Conservation (phyloP, 2,888 invertebrate species). For the Ectemnius lituratus region DNA sequence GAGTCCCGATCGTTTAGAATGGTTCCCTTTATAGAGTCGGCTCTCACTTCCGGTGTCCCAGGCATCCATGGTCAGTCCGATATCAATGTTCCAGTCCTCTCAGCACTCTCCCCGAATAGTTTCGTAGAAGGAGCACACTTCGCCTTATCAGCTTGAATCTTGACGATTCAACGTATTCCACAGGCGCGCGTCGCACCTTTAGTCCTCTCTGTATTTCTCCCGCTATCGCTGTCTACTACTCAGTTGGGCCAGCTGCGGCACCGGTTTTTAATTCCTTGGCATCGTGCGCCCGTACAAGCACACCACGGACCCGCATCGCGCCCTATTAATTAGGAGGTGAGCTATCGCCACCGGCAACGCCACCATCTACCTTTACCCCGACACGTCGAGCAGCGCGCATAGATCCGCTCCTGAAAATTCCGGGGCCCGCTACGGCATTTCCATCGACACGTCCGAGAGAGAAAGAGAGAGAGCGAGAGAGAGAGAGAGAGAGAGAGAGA, state of each 20-base stretch:
- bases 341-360: constrained; percentile 24
- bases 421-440: too few relatives aligned
- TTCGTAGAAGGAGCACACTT: constrained; percentile 23
- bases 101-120: constrained; percentile 32
- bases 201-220: constrained; percentile 17
- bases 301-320: constrained; percentile 44
- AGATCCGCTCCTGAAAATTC: too few relatives aligned
- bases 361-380: too few relatives aligned
- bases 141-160: constrained; percentile 48
- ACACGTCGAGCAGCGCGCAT: too few relatives aligned
- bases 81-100: constrained; percentile 44
- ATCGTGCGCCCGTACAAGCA: constrained; percentile 13
- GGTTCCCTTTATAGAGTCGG: constrained; percentile 43
- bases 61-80: constrained; percentile 23
- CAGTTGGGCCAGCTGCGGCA: constrained; percentile 46
- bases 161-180: constrained; percentile 45
- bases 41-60: constrained; percentile 52
- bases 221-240: constrained; percentile 17
- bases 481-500: too few relatives aligned
- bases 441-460: too few relatives aligned
- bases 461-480: too few relatives aligned
- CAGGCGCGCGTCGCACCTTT: constrained; percentile 51
- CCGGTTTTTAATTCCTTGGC: constrained; percentile 45
- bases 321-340: constrained; percentile 47
- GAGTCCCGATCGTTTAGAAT: constrained; percentile 40